Percentiles rank a stretch among this genome's conserved stretches.
Conservation (phyloP, 2,113 vertebrate genomes). For the Lagopus muta region DNA sequence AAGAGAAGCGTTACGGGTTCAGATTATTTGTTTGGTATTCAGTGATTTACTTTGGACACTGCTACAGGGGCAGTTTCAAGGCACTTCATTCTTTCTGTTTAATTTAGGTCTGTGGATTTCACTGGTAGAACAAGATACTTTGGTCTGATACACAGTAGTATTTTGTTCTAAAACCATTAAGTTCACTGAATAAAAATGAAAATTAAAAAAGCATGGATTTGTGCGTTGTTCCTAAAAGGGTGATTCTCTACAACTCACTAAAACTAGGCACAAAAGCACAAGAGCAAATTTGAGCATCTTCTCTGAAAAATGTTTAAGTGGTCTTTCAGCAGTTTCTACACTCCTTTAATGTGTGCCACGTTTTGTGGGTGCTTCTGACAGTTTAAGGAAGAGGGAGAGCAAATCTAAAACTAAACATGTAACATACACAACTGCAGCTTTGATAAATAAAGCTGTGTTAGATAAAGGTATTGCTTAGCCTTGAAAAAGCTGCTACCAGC, state of each 20-base stretch:
- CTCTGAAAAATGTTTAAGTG: background rate
- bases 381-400: background rate
- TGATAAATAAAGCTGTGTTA: background rate
- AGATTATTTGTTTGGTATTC: background rate
- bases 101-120: background rate
- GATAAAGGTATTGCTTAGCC: background rate
- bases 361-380: background rate
- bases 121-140: background rate
- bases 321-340: background rate
- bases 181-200: background rate
- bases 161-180: background rate
- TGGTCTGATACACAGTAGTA: background rate
- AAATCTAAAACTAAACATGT: background rate
- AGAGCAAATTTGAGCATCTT: background rate
- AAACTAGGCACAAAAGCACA: background rate
- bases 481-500: background rate
- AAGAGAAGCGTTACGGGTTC: background rate
- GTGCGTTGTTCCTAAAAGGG: background rate
- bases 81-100: background rate
- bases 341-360: background rate
- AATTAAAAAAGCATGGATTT: background rate
- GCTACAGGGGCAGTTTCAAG: background rate
- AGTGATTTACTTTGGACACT: background rate
- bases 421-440: background rate
- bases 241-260: background rate